Evolutionary conservation across 2,113 vertebrate genomes (phyloP).

Genomic region (Paramisgurnus dabryanus): DNA sequence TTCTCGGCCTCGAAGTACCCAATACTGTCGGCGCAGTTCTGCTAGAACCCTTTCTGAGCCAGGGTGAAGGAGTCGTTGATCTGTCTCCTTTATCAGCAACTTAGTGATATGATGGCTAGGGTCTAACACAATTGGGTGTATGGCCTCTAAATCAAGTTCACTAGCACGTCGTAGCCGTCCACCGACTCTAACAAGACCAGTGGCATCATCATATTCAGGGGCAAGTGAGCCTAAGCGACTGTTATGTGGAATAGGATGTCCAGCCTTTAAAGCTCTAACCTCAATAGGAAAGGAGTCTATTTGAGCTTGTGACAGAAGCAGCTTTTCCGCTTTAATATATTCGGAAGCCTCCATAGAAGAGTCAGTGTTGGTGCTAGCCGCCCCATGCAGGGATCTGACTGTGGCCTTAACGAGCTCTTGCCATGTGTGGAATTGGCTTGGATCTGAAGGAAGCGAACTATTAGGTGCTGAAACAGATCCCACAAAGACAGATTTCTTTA

Average conservation of each 20-base stretch:
- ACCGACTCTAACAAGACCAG: not conserved
- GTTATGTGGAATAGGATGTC: not conserved
- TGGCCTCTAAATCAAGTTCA: no score
- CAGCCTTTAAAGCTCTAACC: not conserved
- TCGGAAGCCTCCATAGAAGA: not conserved
- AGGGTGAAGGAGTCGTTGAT: no score
- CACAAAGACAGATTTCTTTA: not conserved
- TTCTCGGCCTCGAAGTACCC: no score
- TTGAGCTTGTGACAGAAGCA: slow-evolving; percentile 1
- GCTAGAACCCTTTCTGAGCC: no score
- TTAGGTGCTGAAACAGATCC: not conserved
- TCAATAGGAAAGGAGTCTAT: not conserved
- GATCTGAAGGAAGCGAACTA: not conserved
- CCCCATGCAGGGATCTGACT: not conserved
- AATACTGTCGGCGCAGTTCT: no score
- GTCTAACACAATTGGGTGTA: no score
- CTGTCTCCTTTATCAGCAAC: no score
- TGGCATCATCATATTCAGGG: not conserved
- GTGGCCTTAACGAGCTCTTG: not conserved
- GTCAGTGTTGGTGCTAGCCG: not conserved
- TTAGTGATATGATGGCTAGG: no score
- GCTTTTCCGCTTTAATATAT: not conserved
- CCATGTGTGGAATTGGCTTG: not conserved
- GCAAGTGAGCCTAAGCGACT: not conserved
- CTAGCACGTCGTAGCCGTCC: not conserved